phyloP scores from a whole-genome alignment of 2,113 vertebrate species.

The Montifringilla adamsi region DNA sequence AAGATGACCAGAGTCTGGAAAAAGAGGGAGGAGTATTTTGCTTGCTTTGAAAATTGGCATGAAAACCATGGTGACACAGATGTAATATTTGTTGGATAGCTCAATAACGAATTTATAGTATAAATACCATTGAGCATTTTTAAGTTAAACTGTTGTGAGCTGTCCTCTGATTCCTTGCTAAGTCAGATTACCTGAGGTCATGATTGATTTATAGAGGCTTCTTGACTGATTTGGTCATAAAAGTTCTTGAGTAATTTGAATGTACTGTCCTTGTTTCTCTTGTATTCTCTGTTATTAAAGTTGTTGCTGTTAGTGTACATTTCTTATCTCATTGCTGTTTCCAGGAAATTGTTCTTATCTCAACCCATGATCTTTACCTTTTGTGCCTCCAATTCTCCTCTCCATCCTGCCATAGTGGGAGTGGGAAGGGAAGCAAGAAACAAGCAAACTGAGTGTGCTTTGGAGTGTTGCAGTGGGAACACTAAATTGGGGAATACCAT shows the following conservation, averaged over 20 bases:
- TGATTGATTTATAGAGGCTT: background rate
- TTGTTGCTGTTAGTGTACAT: background rate
- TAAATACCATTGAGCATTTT: background rate
- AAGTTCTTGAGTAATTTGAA: background rate
- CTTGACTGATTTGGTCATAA: background rate
- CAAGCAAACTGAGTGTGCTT: rapidly evolving
- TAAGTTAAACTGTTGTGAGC: background rate
- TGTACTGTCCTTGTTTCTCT: background rate
- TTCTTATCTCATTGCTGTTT: background rate
- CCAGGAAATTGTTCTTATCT: background rate
- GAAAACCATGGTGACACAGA: background rate
- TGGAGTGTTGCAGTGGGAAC: background rate
- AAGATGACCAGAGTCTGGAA: background rate
- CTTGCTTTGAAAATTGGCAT: background rate
- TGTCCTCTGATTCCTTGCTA: background rate
- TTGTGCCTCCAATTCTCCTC: background rate
- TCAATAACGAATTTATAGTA: background rate
- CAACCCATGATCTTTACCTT: background rate
- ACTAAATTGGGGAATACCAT: background rate
- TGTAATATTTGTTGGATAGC: background rate
- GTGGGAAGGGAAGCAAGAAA: background rate
- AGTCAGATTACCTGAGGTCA: background rate
- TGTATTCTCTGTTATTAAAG: background rate
- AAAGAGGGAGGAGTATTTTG: background rate
- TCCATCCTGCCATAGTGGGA: background rate